Percentiles rank a stretch among this genome's conserved stretches.
Conservation (phyloP, 1,140 invertebrate species). For the Bombus impatiens region DNA sequence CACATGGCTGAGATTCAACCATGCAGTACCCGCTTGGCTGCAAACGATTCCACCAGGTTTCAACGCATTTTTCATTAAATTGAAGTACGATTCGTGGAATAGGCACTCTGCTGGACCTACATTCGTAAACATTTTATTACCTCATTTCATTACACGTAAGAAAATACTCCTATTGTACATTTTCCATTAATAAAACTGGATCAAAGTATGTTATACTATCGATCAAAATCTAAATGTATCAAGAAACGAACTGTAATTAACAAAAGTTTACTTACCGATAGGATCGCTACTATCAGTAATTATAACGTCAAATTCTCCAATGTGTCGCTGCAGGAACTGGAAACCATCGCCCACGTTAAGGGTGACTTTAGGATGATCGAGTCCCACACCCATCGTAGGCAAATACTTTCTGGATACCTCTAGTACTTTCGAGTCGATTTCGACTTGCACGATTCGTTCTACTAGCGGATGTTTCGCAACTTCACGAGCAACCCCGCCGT, state of each 20-base stretch:
- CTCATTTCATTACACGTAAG: background rate
- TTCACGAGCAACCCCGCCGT: conserved; percentile 97
- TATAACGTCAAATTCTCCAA: conserved; percentile 96
- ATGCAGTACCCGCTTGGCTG: conserved; percentile 95
- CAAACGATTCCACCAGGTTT: conserved; percentile 95
- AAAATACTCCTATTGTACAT: background rate
- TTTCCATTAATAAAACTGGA: background rate
- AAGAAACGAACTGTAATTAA: background rate
- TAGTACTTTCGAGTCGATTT: conserved; percentile 97
- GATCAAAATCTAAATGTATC: background rate
- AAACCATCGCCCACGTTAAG: conserved; percentile 96
- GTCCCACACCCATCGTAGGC: conserved; percentile 94
- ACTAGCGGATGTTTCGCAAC: conserved; percentile 96
- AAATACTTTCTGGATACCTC: conserved; percentile 95
- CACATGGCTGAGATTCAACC: conserved; percentile 93
- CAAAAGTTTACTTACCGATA: conserved; percentile 85
- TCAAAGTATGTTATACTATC: too few species aligned
- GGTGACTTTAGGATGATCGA: conserved; percentile 91
- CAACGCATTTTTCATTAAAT: conserved; percentile 92
- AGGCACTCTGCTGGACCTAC: conserved; percentile 87
- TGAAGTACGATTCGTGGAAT: conserved; percentile 94
- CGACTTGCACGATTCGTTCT: conserved; percentile 91
- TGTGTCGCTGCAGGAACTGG: conserved; percentile 95
- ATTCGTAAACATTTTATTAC: background rate
- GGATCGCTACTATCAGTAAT: conserved; percentile 99